Evolutionary conservation across 2,797 vertebrate genomes (phyloP).

Genomic region (Sebastes diploproa): DNA sequence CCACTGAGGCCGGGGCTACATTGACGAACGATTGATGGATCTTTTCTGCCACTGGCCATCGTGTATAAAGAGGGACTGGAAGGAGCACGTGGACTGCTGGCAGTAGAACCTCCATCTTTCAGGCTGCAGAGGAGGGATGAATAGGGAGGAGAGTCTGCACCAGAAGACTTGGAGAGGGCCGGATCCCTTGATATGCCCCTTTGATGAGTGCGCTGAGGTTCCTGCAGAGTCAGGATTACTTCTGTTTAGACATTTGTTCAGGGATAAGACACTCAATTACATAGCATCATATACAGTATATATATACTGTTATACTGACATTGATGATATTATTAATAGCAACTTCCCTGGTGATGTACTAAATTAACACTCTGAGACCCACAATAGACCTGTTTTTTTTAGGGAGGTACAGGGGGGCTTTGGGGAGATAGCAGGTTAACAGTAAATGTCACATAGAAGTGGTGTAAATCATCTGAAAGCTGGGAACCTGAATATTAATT

Average conservation of each 20-base stretch:
- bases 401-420: too few species aligned
- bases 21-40: conserved; percentile 33
- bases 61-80: conserved; percentile 50
- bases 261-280: neutral
- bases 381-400: too few species aligned
- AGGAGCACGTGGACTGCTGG: conserved; percentile 50
- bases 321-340: neutral
- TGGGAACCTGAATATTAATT: accelerated
- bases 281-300: neutral
- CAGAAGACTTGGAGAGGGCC: conserved; percentile 40
- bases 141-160: conserved; percentile 46
- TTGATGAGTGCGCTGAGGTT: conserved; percentile 59
- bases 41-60: conserved; percentile 42
- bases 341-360: neutral
- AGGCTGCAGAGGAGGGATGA: conserved; percentile 42
- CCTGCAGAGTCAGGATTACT: conserved; percentile 46
- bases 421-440: too few species aligned
- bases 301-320: neutral
- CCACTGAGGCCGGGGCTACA: conserved; percentile 52
- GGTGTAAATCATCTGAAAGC: too few species aligned
- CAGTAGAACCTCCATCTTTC: conserved; percentile 53
- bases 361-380: too few species aligned
- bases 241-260: neutral
- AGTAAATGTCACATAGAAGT: too few species aligned
- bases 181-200: conserved; percentile 61